Evolutionary conservation across 2,113 vertebrate genomes (phyloP).

Genomic region (Vidua macroura): DNA sequence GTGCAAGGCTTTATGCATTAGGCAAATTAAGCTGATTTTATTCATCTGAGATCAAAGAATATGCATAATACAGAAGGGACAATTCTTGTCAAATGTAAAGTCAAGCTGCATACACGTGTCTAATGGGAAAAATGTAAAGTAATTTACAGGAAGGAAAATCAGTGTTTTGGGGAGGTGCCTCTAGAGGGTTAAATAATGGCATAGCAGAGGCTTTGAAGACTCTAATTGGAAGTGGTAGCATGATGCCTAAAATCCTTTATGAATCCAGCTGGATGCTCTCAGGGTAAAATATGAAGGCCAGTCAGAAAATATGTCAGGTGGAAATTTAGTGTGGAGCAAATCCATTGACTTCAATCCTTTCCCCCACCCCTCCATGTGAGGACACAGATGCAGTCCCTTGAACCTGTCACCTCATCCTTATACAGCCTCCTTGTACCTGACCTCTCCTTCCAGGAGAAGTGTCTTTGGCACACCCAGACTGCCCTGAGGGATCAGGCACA

Average conservation of each 20-base stretch:
- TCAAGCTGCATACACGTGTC: neutral
- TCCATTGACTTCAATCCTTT: neutral
- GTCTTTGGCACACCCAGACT: neutral
- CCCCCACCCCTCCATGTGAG: neutral
- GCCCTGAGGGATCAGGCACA: neutral
- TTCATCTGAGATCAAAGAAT: conserved; percentile 10
- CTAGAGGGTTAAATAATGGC: neutral
- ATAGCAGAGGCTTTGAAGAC: neutral
- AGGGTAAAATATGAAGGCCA: neutral
- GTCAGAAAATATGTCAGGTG: neutral
- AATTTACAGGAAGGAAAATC: neutral
- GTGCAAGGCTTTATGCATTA: neutral
- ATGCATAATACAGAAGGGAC: neutral
- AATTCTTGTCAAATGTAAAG: neutral
- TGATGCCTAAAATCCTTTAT: neutral
- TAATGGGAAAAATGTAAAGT: neutral
- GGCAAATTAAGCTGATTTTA: neutral
- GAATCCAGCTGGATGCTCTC: neutral
- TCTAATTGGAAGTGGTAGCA: neutral
- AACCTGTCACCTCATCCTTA: neutral
- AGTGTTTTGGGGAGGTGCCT: neutral
- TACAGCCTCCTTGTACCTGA: neutral
- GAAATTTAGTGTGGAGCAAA: neutral
- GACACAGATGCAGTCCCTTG: neutral
- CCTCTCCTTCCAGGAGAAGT: neutral